phyloP scores from a whole-genome alignment of 2,888 invertebrate species.

The Physocephala rufipes region DNA sequence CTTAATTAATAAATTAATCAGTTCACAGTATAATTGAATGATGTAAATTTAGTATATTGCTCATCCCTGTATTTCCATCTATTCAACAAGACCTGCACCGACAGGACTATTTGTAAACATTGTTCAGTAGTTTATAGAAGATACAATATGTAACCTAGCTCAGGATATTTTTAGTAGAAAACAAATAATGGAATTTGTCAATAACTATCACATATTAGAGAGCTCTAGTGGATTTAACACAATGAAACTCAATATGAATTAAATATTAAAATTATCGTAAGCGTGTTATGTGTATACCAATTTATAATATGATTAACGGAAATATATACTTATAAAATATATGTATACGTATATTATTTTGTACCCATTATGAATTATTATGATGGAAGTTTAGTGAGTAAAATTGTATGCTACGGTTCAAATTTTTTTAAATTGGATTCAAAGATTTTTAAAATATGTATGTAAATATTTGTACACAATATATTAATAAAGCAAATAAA shows the following conservation, averaged over 20 bases:
- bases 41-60: too few species aligned
- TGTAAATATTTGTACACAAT: not conserved
- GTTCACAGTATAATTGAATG: not conserved
- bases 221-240: constrained; percentile 9
- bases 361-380: not conserved
- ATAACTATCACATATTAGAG: constrained; percentile 16
- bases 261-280: too few species aligned
- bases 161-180: constrained; percentile 50
- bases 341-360: constrained; percentile 8
- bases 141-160: constrained; percentile 55
- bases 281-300: constrained; percentile 29
- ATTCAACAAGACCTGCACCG: too few species aligned
- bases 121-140: not conserved
- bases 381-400: constrained; percentile 14
- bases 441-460: not conserved
- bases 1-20: constrained; percentile 12
- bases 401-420: constrained; percentile 7
- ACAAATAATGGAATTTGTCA: constrained; percentile 1
- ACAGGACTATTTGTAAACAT: too few species aligned
- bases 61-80: too few species aligned
- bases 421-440: not conserved
- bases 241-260: constrained; percentile 9
- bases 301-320: constrained; percentile 23
- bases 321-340: constrained; percentile 28
- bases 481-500: not conserved